Evolutionary conservation across 2,888 invertebrate genomes (phyloP).

Genomic region (Aphodius granarius): DNA sequence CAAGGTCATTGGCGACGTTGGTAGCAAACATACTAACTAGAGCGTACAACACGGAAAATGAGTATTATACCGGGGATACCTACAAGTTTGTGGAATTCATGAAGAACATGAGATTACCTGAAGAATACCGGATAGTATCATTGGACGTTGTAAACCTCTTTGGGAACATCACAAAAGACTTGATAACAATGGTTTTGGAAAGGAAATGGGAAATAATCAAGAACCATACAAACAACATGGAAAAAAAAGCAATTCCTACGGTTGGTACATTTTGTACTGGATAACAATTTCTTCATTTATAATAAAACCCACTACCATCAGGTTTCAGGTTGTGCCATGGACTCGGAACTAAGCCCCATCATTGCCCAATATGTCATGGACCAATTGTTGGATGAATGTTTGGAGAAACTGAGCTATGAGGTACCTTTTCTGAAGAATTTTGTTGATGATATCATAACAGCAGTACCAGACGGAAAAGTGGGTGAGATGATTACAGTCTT

Average conservation of each 20-base stretch:
- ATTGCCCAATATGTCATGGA: conserved; percentile 28
- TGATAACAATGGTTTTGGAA: neutral
- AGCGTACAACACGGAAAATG: neutral
- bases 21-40: neutral
- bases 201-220: neutral
- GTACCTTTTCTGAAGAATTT: conserved; percentile 25
- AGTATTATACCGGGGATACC: neutral
- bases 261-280: neutral
- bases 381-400: conserved; percentile 18
- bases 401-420: conserved; percentile 17
- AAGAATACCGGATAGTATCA: neutral
- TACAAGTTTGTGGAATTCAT: neutral
- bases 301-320: conserved; percentile 6
- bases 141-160: neutral
- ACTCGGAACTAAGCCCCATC: conserved; percentile 20
- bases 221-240: neutral
- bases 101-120: neutral
- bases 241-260: neutral
- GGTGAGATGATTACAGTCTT: neutral
- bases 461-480: neutral
- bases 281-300: neutral
- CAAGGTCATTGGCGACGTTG: neutral
- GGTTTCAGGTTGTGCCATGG: conserved; percentile 26
- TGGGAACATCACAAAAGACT: neutral
- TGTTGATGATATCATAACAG: conserved; percentile 27